Evolutionary conservation across 2,113 vertebrate species (phyloP), one percentile per base, ranked within the genome.

Genomic region (Ceyx margarethae): DNA sequence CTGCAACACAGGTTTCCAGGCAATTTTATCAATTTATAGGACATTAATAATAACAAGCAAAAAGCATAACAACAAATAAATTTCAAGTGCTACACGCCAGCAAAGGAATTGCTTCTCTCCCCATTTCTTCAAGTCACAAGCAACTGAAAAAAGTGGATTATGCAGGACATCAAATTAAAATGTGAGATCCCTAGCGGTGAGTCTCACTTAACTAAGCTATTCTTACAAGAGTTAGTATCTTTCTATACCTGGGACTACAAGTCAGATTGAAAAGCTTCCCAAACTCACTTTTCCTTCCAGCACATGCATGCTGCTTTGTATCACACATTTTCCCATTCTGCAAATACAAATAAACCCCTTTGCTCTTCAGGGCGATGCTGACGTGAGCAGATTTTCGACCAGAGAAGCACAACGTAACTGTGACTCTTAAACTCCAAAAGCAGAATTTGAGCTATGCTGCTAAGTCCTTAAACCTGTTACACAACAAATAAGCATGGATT

Each of bases 401-500:
- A 69, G 20, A 65, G 79, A 83, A 54, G 31, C 45, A 76, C n/a
- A n/a, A 75, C 2, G 0, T 50, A 85, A 87, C 72, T 64, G 87
- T 73, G 83, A 91, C 86, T 91, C 87, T 91, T 21, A 37, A 95
- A 93, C 91, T 73, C 46, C 3, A 2, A 73, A 23, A 68, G 45
- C 29, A 79, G 80, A 91, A 84, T 81, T 78, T 81, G 68, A 93
- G 86, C 76, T 48, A 78, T 51, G 6, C 81, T 56, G 81, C 76
- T 81, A 95, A 96, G 67, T 89, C 96, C 92, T 86, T 92, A 96
- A 95, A 96, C 94, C 64, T 77, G 97, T 97, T 98, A 98, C 94
- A 97, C 98, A 98, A 98, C 96, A 95, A 97, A 90, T 97, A 97
- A 97, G 97, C 94, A 87, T 93, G 97, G 97, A 97, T 98, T 98